Percentiles rank a stretch among this genome's conserved stretches.
Evolutionary conservation across 2,888 invertebrate genomes (phyloP).

Genomic region (Lamellibrachia satsuma): DNA sequence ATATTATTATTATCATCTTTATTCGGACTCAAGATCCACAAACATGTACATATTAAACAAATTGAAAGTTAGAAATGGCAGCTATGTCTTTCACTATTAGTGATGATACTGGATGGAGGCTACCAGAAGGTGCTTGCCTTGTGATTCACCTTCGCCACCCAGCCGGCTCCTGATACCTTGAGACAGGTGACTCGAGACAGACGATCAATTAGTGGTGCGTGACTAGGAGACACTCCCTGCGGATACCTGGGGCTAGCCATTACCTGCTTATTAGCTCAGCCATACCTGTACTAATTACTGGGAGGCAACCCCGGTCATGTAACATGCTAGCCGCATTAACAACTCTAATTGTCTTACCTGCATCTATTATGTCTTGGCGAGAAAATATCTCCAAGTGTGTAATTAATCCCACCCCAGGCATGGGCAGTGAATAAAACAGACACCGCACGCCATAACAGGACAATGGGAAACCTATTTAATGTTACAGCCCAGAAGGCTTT

Average conservation of each 20-base stretch:
- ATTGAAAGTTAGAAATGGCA: too few species aligned
- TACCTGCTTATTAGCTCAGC: background rate
- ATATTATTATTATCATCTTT: too few species aligned
- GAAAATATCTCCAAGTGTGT: background rate
- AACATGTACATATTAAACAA: too few species aligned
- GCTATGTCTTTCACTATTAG: too few species aligned
- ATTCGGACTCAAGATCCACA: too few species aligned
- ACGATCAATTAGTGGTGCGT: background rate
- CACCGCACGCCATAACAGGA: background rate
- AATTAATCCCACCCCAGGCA: background rate
- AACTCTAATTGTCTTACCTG: conserved; percentile 1
- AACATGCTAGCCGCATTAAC: conserved; percentile 5
- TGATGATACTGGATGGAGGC: background rate
- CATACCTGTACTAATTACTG: conserved; percentile 17
- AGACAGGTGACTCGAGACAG: background rate
- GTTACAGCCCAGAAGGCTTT: background rate
- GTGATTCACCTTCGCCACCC: background rate
- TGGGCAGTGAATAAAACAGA: background rate
- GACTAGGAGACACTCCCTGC: background rate
- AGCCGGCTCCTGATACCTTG: background rate
- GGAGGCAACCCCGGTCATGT: background rate
- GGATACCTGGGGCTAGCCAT: background rate
- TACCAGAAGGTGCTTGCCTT: background rate
- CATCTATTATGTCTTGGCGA: background rate
- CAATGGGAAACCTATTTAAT: background rate